These are phyloP conservation scores for Salticus scenicus DNA, from an alignment of 2,888 invertebrate species.

Conservation along the genomic window DNA sequence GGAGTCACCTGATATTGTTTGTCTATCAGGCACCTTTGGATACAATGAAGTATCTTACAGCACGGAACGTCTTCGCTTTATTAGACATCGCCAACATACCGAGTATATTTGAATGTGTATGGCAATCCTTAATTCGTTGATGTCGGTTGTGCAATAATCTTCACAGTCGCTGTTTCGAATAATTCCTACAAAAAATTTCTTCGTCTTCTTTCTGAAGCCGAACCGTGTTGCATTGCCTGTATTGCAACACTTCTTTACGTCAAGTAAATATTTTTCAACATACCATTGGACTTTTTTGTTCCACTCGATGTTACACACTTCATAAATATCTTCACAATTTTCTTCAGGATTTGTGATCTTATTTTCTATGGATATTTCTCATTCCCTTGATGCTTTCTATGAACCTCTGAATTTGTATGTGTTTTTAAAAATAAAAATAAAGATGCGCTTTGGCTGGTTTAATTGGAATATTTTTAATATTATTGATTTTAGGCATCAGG, in stretches of 20 bases:
- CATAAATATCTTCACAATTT: background rate
- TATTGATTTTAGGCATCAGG: no score
- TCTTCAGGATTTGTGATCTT: background rate
- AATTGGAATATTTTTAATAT: no score
- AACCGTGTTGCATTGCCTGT: background rate
- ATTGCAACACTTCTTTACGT: background rate
- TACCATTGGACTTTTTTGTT: background rate
- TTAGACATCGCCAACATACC: conserved; percentile 18
- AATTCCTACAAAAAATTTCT: background rate
- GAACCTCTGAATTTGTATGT: background rate
- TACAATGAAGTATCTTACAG: no score
- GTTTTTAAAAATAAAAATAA: no score
- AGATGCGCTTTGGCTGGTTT: no score
- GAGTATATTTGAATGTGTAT: conserved; percentile 11
- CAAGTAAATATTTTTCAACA: background rate
- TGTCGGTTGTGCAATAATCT: conserved; percentile 8
- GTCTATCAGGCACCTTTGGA: no score
- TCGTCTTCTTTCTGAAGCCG: background rate
- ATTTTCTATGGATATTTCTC: background rate
- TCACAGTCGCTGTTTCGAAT: background rate
- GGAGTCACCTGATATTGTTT: no score
- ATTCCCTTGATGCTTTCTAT: background rate
- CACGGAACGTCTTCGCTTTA: conserved; percentile 7
- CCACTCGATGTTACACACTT: background rate
- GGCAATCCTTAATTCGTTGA: conserved; percentile 1